Base-by-base conservation (phyloP, 2,113 vertebrate species). In the Argyrosomus japonicus region DNA sequence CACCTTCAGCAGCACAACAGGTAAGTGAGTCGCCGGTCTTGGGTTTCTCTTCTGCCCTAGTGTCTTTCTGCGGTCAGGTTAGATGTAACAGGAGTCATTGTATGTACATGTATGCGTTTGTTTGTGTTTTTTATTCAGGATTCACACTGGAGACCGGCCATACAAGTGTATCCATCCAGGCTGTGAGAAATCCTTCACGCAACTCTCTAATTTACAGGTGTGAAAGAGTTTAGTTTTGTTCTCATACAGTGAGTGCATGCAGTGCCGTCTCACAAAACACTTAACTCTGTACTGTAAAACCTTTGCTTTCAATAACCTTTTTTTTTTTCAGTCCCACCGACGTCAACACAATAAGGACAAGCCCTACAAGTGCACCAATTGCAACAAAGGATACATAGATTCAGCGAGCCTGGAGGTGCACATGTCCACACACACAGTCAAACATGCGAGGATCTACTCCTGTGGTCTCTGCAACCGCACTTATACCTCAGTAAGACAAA, bases 281-380 rank as follows among this genome's bases (percentile, higher is more conserved):
- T 47, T 63, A 3, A 10, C 61, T 32, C 5, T 78, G 29, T 21
- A 29, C 48, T 77, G 15, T 82, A 63, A 84, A 71, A 50, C n/a
- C 48, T 58, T 68, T 68, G 18, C 48, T 25, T n/a, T 9, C 25
- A 53, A 67, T 60, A 43, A 84, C 45, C 12, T 7, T 81, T 77
- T 83, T 77, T 77, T 60, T 21, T 68, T 69, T n/a, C 92, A 99
- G 98, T 99, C 98, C 80, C 98, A 99, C 89, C 97, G 98, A 83
- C 96, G 98, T 93, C 98, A 99, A 89, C 98, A 99, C 96, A 99
- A 99, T 95, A 99, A 99, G 96, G 98, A 99, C 94, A 99, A 99
- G 95, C 98, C 98, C 63, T 99, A 96, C 95, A 99, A 99, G 96
- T 99, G 98, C 96, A 95, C 97, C 93, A 97, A 99, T 91, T 99